Evolutionary conservation across 2,888 invertebrate species (phyloP), one percentile per base, ranked within the genome.

Genomic region (Drosophila anomalata): DNA sequence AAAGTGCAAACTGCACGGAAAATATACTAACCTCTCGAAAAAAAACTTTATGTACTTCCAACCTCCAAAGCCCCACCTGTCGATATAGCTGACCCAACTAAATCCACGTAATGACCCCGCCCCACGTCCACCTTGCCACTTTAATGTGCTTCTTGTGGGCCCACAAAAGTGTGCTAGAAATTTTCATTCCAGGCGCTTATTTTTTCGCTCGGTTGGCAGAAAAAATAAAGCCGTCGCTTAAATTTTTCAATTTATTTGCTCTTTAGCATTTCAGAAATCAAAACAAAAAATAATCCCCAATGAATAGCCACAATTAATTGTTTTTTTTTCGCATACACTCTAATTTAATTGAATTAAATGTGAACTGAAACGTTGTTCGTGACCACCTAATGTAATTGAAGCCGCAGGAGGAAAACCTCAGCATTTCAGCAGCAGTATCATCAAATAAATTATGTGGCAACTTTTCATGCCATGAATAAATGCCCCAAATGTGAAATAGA

Each of bases 141-240:
- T 41, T n/a, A 26, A 20, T 51, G 39, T 41, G 44, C 51, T 29
- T 17, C 14, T 52, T 52, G 33, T 60, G 14, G 6, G 26, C 44
- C 20, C 36, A n/a, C 12, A 33, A 36, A 39, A 60, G 61, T 24
- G 12, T 29, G 62, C 60, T 20, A 3, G 20, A 12, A 31, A 48
- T 24, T 44, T 26, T 26, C 14, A 24, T 17, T 41, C 2, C 39
- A 11, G 39, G 11, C 41, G 53, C 42, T 46, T 46, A 31, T 20
- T 39, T 41, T 62, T 68, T 42, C 26, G 67, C 61, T 46, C 44
- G 29, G 33, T 24, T 36, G 41, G 76, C 69, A 62, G 7, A 65
- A 81, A 67, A 81, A 59, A 59, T 41, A 24, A 60, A 67, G 47
- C 51, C 48, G 8, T 12, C 12, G 14, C 55, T 56, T 44, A 42